Evolutionary conservation across 2,113 vertebrate genomes (phyloP).

Genomic region (Pomatostomus ruficeps): DNA sequence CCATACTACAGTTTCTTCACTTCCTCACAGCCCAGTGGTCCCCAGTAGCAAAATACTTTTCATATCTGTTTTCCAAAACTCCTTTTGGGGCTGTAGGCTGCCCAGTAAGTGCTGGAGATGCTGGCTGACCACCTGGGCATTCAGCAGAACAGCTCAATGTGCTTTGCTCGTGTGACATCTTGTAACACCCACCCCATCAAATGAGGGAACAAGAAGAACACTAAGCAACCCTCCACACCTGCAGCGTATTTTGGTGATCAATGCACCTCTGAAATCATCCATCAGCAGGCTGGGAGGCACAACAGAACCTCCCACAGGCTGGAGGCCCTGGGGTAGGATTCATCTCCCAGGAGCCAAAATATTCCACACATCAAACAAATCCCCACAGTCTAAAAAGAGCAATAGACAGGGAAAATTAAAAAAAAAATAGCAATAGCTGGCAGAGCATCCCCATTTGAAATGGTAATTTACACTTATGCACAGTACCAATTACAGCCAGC

Average conservation of each 20-base stretch:
- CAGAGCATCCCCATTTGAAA: background rate
- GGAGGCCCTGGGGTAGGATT: background rate
- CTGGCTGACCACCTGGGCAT: background rate
- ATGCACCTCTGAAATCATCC: background rate
- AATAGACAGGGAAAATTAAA: background rate
- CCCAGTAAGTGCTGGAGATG: background rate
- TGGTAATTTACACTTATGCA: constrained; percentile 8
- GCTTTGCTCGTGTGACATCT: background rate
- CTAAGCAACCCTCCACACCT: background rate
- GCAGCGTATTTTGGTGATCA: background rate
- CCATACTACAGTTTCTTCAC: background rate
- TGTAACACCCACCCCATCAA: background rate
- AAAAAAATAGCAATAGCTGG: background rate
- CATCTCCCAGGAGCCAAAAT: background rate
- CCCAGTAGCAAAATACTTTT: background rate
- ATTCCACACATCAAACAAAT: background rate
- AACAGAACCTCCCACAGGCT: background rate
- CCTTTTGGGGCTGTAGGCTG: background rate
- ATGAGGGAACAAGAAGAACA: background rate
- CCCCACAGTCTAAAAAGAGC: background rate
- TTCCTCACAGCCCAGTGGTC: background rate
- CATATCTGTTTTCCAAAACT: background rate
- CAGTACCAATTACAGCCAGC: constrained; percentile 5
- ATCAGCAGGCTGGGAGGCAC: background rate
- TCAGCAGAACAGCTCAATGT: background rate